Evolutionary conservation across 2,113 vertebrate genomes (phyloP), one percentile per base, ranked within the genome.

Genomic region (Neogobius melanostomus): DNA sequence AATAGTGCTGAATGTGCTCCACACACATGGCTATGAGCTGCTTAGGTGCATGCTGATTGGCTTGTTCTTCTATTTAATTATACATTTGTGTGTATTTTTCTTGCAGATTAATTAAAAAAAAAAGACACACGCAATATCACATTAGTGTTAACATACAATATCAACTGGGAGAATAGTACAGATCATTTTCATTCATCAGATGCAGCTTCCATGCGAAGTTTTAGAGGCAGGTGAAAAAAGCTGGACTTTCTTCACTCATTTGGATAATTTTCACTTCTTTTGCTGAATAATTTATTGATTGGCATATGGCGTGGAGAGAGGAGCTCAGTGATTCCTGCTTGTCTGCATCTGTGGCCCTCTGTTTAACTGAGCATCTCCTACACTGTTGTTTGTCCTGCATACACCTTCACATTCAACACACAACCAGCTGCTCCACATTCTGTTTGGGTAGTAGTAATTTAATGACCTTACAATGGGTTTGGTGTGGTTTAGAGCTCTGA

Each of bases 231-330:
- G 56, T 68, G 56, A 36, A 65, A 57, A 45, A 16, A 21, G 42
- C 21, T 64, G 66, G 53, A 71, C 75, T 64, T 75, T 68, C 52
- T 63, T 59, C 69, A 28, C 73, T 80, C 85, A 88, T 84, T 89
- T 76, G 76, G 69, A 71, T 66, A 68, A 80, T 70, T 81, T 71
- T 54, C 47, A 17, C 68, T 54, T 11, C 48, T 44, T 61, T 44
- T 16, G 14, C 52, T 91, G 77, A 89, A 91, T 91, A 82, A 91
- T 91, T 90, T 64, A 91, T 86, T 82, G 80, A 91, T 90, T 85
- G 86, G 81, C 87, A 91, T 86, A 89, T 90, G 90, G 90, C 77
- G 36, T 66, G 68, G 47, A 69, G 75, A 78, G 79, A 63, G 70
- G 79, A 80, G 36, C 80, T 74, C 80, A 82, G 50, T 79, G 74